Percentiles rank a stretch among this genome's conserved stretches.
Evolutionary conservation across 2,113 vertebrate species (phyloP).

Genomic region (Okapia johnstoni): DNA sequence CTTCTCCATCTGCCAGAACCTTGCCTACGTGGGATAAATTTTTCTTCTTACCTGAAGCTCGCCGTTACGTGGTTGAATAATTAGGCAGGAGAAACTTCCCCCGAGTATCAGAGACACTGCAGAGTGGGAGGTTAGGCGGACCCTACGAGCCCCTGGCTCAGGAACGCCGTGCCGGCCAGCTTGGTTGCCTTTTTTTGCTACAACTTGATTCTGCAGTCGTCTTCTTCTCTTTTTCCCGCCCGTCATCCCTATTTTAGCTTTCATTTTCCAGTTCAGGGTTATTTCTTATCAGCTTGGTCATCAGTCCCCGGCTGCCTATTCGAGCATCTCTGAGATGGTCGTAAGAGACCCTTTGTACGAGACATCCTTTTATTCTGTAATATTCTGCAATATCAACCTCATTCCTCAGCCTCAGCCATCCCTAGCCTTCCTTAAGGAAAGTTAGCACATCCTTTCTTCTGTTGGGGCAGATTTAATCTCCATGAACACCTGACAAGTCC

Average conservation of each 20-base stretch:
- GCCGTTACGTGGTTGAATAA: not conserved
- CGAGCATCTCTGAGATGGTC: not conserved
- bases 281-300: not conserved
- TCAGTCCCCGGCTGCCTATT: not conserved
- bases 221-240: too few relatives aligned
- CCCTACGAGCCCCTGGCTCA: fast-evolving
- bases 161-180: fast-evolving
- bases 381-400: not conserved
- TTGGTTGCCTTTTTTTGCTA: not conserved
- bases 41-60: not conserved
- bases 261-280: not conserved
- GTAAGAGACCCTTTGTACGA: not conserved
- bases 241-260: not conserved
- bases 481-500: not conserved
- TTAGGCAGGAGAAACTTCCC: not conserved
- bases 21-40: not conserved
- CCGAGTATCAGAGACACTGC: not conserved
- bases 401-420: not conserved
- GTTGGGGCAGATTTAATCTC: fast-evolving
- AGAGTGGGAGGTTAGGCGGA: not conserved
- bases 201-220: not conserved
- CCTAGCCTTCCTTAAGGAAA: not conserved
- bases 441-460: not conserved
- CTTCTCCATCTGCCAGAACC: not conserved
- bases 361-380: not conserved